Conservation (phyloP, 2,888 invertebrate species). For the Acrobasis repandana region DNA sequence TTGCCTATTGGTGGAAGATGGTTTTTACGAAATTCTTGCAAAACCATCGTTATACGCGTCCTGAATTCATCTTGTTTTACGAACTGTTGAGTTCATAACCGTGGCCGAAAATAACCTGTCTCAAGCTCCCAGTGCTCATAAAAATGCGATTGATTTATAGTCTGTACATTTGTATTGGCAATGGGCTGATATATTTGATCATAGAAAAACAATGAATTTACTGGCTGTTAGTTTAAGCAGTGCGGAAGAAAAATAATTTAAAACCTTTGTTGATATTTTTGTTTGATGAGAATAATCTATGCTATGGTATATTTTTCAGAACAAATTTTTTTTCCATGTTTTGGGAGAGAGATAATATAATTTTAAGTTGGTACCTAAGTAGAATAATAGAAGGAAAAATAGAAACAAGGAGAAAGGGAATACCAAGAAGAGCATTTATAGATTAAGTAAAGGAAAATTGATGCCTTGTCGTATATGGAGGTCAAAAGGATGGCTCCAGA, state of each 20-base stretch:
- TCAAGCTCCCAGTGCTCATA: slow-evolving; percentile 61
- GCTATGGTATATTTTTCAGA: too few species aligned
- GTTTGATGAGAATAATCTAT: too few species aligned
- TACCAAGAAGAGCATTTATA: too few species aligned
- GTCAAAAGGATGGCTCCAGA: too few species aligned
- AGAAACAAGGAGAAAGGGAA: too few species aligned
- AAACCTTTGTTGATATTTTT: neutral
- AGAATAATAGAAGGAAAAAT: too few species aligned
- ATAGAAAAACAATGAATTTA: neutral
- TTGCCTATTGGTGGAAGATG: too few species aligned
- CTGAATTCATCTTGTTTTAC: slow-evolving; percentile 57
- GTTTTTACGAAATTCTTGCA: slow-evolving; percentile 24
- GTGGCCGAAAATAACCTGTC: slow-evolving; percentile 59
- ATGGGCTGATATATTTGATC: slow-evolving; percentile 33
- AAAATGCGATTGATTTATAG: slow-evolving; percentile 69
- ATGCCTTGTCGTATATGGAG: too few species aligned
- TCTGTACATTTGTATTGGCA: slow-evolving; percentile 61
- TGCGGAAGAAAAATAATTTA: neutral
- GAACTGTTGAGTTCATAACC: slow-evolving; percentile 63
- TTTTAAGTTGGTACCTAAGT: too few species aligned
- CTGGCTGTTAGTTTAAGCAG: neutral
- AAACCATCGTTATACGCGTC: slow-evolving; percentile 37
- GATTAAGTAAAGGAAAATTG: too few species aligned
- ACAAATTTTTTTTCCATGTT: too few species aligned
- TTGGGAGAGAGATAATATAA: too few species aligned